Conservation (phyloP, 1,140 invertebrate species). For the Camponotus pennsylvanicus region DNA sequence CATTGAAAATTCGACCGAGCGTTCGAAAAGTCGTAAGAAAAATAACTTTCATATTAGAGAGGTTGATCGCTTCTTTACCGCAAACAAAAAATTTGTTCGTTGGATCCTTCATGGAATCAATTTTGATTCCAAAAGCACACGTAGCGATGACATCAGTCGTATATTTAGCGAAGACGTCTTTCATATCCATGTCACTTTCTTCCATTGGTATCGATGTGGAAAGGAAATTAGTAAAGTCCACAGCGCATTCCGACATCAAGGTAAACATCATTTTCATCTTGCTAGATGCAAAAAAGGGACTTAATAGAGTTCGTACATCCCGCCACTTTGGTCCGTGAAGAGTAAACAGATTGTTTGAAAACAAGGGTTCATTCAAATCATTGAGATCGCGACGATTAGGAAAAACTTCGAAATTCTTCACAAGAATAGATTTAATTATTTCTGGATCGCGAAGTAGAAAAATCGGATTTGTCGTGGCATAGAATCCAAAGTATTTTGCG, state of each 20-base stretch:
- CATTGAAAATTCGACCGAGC: background rate
- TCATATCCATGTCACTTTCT: constrained; percentile 37
- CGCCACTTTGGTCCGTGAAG: constrained; percentile 79
- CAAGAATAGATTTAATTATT: constrained; percentile 74
- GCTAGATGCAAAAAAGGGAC: constrained; percentile 77
- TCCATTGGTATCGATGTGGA: constrained; percentile 14
- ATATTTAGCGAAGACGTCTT: constrained; percentile 77
- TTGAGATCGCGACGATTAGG: constrained; percentile 79
- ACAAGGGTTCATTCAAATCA: constrained; percentile 74
- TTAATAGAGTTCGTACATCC: constrained; percentile 74
- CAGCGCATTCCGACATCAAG: constrained; percentile 64
- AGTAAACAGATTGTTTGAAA: constrained; percentile 77
- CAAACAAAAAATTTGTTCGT: constrained; percentile 73
- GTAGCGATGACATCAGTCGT: constrained; percentile 85
- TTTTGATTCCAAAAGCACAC: constrained; percentile 84
- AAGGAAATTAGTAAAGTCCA: constrained; percentile 43
- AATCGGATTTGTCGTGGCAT: constrained; percentile 66
- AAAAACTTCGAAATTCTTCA: constrained; percentile 79
- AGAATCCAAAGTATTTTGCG: constrained; percentile 70
- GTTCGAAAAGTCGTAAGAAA: constrained; percentile 10
- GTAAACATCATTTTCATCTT: constrained; percentile 77
- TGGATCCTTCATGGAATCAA: constrained; percentile 85
- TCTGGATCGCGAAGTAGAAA: constrained; percentile 80
- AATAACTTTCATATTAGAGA: constrained; percentile 7
- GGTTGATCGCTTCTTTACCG: constrained; percentile 62